phyloP scores from a whole-genome alignment of 2,797 vertebrate species.

The Malurus splendens region DNA sequence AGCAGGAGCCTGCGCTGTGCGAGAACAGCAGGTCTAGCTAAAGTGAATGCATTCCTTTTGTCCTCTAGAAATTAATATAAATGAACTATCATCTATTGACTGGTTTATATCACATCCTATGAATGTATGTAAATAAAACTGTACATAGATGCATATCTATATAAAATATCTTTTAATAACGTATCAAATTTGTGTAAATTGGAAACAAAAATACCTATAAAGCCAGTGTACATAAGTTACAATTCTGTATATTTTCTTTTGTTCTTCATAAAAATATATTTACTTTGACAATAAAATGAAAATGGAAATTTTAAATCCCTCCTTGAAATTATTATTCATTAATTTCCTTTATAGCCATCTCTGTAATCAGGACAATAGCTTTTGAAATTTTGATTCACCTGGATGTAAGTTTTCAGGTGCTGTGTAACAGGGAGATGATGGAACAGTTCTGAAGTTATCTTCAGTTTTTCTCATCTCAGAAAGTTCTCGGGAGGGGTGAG shows the following conservation, averaged over 20 bases:
- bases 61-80: conserved; percentile 81
- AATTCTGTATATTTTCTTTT: conserved; percentile 90
- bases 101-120: conserved; percentile 89
- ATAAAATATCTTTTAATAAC: conserved; percentile 82
- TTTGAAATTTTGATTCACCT: not conserved
- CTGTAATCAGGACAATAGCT: not conserved
- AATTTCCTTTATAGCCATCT: conserved; percentile 27
- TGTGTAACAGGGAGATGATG: not conserved
- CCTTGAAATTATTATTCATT: conserved; percentile 22
- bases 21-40: conserved; percentile 44
- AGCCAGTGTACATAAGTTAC: conserved; percentile 87
- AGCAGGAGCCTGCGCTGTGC: not conserved
- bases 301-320: conserved; percentile 66
- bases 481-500: accelerated
- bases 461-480: not conserved
- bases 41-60: conserved; percentile 81
- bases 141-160: conserved; percentile 79
- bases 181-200: conserved; percentile 84
- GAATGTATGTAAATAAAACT: conserved; percentile 96
- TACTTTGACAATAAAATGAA: conserved; percentile 92
- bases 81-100: conserved; percentile 79
- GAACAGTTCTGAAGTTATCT: not conserved
- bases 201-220: conserved; percentile 80
- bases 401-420: conserved; percentile 16
- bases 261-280: conserved; percentile 89